A percentile compares a stretch with the other conserved stretches of the same genome.
These are phyloP conservation scores for Muntiacus reevesi DNA, from an alignment of 2,113 vertebrate species.

Conservation along the genomic window DNA sequence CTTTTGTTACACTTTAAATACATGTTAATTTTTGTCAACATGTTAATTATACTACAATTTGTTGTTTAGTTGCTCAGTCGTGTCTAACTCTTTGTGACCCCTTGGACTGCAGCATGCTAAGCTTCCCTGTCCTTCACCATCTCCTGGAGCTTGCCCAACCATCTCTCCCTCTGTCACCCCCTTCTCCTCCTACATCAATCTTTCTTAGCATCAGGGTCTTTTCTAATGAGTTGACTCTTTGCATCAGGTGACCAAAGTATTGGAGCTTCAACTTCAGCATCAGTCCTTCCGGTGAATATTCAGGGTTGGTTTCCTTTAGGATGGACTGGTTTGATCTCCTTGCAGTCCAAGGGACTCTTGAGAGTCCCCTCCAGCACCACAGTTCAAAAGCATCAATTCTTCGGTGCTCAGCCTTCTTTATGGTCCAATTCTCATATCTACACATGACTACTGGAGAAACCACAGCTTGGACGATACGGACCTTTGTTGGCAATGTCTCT, in stretches of 20 bases:
- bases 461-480: neutral
- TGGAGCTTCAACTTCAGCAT: neutral
- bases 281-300: neutral
- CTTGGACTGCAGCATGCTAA: neutral
- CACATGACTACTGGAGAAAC: neutral
- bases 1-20: neutral
- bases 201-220: neutral
- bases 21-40: neutral
- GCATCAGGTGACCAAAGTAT: neutral
- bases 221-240: neutral
- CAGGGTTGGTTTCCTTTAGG: neutral
- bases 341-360: neutral
- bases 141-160: fast-evolving
- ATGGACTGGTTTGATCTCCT: neutral
- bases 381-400: neutral
- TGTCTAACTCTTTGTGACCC: neutral
- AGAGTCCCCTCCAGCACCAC: neutral
- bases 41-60: neutral
- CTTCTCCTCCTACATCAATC: neutral
- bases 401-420: fast-evolving
- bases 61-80: neutral
- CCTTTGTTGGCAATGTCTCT: neutral
- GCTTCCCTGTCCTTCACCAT: neutral
- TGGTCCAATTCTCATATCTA: neutral
- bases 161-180: neutral